Evolutionary conservation across 2,797 vertebrate genomes (phyloP).

Genomic region (Taenioides sp.): DNA sequence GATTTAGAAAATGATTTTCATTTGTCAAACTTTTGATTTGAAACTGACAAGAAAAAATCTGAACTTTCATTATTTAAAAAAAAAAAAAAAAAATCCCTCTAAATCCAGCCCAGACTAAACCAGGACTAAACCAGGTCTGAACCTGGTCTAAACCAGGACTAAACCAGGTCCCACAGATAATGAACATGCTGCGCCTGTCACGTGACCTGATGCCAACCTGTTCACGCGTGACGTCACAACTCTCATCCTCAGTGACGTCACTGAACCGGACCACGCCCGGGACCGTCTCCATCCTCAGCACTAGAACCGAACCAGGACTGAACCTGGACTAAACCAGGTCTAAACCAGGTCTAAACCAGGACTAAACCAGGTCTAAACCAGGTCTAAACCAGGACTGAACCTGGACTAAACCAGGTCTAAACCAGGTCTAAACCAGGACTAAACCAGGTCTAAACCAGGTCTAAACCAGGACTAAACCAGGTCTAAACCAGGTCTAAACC

Average conservation of each 20-base stretch:
- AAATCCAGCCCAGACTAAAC: background rate
- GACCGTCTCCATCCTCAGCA: background rate
- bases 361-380: background rate
- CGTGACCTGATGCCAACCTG: background rate
- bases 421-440: too few relatives aligned
- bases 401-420: too few relatives aligned
- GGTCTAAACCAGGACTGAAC: too few relatives aligned
- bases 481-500: too few relatives aligned
- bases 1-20: too few relatives aligned
- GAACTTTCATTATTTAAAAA: too few relatives aligned
- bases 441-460: background rate
- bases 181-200: background rate
- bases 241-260: slow-evolving; percentile 2
- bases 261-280: background rate
- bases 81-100: background rate
- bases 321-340: too few relatives aligned
- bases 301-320: background rate
- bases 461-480: background rate
- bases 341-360: background rate
- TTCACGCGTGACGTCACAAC: background rate
- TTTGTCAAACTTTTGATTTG: too few relatives aligned
- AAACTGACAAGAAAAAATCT: too few relatives aligned
- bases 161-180: background rate
- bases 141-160: background rate
- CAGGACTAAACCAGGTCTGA: background rate